These are phyloP conservation scores for Vollenhovia emeryi DNA, from an alignment of 1,140 invertebrate species.

Conservation along the genomic window DNA sequence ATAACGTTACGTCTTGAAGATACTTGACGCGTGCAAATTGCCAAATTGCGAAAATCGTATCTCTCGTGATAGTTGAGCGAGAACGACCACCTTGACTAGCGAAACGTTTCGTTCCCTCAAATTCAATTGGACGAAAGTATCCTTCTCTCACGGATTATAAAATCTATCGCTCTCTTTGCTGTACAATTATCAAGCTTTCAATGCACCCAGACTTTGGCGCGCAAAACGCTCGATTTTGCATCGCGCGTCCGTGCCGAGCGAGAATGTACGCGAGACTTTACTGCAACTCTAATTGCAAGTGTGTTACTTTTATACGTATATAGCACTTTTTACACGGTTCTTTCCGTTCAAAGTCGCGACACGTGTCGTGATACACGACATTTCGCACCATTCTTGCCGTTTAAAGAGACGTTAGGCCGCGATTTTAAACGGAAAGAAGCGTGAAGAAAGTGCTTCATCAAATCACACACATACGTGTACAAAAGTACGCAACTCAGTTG, in stretches of 20 bases:
- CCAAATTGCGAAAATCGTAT: constrained; percentile 6
- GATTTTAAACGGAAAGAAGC: too few species aligned
- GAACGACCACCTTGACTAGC: neutral
- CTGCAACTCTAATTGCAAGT: too few species aligned
- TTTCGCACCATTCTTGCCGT: too few species aligned
- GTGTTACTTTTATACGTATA: too few species aligned
- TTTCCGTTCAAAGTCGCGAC: too few species aligned
- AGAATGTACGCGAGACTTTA: neutral
- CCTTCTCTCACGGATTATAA: neutral
- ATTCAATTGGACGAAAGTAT: neutral
- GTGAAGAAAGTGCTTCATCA: too few species aligned
- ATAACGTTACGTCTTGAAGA: constrained; percentile 19
- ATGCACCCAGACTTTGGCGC: neutral
- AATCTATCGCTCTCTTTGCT: neutral
- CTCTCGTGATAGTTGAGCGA: neutral
- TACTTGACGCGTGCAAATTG: neutral
- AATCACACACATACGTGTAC: too few species aligned
- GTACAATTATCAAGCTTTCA: neutral
- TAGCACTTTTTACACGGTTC: too few species aligned
- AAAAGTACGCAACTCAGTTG: too few species aligned
- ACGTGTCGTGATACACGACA: too few species aligned
- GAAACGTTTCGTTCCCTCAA: neutral
- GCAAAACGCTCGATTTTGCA: neutral
- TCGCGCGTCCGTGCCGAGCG: neutral
- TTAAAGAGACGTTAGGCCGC: too few species aligned